Evolutionary conservation across 1,140 invertebrate genomes (phyloP).

Genomic region (Triops longicaudatus): DNA sequence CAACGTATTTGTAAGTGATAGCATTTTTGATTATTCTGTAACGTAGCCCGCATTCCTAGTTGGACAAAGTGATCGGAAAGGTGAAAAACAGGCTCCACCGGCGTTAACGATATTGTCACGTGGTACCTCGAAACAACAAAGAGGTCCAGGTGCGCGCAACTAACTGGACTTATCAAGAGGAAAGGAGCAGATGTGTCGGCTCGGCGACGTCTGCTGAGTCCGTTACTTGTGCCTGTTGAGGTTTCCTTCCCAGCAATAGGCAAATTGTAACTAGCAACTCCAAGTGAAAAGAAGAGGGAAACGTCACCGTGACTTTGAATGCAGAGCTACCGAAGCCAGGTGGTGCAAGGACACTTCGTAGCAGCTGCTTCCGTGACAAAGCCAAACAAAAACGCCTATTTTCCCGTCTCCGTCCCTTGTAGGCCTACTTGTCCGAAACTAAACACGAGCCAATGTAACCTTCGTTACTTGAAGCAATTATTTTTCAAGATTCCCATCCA

Average conservation of each 20-base stretch:
- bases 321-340: background rate
- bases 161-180: background rate
- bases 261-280: background rate
- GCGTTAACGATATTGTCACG: background rate
- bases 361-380: background rate
- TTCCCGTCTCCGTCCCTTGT: background rate
- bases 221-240: background rate
- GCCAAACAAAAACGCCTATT: background rate
- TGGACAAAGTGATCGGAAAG: no score
- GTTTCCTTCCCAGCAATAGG: background rate
- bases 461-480: background rate
- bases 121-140: background rate
- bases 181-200: background rate
- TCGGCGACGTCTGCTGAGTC: background rate
- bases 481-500: background rate
- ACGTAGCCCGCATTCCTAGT: no score
- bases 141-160: background rate
- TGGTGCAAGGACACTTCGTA: background rate
- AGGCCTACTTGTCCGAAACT: background rate
- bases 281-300: background rate
- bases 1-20: no score
- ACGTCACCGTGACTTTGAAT: background rate
- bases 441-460: background rate
- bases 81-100: no score
- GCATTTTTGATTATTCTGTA: no score